Base-by-base conservation (phyloP, 2,113 vertebrate genomes). In the Psephotus haematonotus region DNA sequence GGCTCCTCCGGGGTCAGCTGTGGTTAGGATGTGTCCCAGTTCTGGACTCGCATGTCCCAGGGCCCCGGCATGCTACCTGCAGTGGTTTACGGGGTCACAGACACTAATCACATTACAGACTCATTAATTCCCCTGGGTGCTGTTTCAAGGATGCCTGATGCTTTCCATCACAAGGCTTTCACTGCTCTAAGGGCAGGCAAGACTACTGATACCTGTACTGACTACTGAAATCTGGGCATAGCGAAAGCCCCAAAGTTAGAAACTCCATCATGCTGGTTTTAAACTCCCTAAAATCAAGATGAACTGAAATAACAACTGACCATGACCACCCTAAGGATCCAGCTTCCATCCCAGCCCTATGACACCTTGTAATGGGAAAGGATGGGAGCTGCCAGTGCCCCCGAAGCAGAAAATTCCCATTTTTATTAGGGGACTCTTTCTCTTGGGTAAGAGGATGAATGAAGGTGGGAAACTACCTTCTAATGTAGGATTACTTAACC, bases 1-100 rank as follows among this genome's bases (percentile, higher is more conserved):
- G 81, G 22, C 6, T 2, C 24, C 13, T 23, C 0, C 3, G 7
- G 0, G 50, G 7, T 52, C 39, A 82, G 62, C 49, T 2, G 1
- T 0, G 3, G 17, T 10, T 3, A 22, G 64, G 85, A 85, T 2
- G 10, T 9, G 37, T 31, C 77, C 39, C 6, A 4, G 22, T 9
- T 62, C 55, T 39, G 18, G 44, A 62, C 5, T 83, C 11, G 39
- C 68, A 13, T 3, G 3, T 70, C 53, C 35, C 60, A 35, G 59
- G 13, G 71, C 37, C 37, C 55, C 3, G 1, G 52, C 13, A 39
- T 0, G 0, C 68, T 5, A 15, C 49, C 39, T 43, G 72, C 1
- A 0, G 16, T 25, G 55, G 22, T 49, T 33, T 23, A 37, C 0
- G 4, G 62, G 88, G 47, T 27, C 0, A 0, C 28, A n/a, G 91